Percentiles rank a stretch among this genome's conserved stretches.
phyloP scores from a whole-genome alignment of 2,113 vertebrate species.

The Actinemys pallida region DNA sequence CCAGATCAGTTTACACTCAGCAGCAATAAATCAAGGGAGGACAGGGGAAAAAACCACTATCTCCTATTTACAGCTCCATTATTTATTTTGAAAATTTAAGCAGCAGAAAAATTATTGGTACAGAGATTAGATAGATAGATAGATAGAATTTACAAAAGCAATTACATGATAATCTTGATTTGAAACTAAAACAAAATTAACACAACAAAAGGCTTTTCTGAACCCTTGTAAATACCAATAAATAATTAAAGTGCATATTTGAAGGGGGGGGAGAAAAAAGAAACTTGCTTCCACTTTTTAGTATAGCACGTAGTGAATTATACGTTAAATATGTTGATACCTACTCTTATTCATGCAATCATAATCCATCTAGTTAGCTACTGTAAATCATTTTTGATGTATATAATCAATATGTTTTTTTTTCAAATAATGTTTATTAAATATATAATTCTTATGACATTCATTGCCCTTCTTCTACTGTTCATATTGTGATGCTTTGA shows the following conservation, averaged over 20 bases:
- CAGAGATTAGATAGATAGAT: background rate
- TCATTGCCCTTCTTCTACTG: constrained; percentile 60
- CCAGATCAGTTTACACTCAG: constrained; percentile 69
- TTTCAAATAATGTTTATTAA: constrained; percentile 69
- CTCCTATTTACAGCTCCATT: constrained; percentile 64
- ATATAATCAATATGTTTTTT: constrained; percentile 59
- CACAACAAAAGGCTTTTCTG: background rate
- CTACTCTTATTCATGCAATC: constrained; percentile 56
- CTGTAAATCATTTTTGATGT: constrained; percentile 57
- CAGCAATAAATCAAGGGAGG: constrained; percentile 66
- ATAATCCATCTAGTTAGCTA: constrained; percentile 52
- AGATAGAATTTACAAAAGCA: constrained; percentile 40
- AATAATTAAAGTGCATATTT: constrained; percentile 47
- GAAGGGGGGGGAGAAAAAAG: constrained; percentile 37
- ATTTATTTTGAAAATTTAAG: constrained; percentile 70
- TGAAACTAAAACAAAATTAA: constrained; percentile 51
- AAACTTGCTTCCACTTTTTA: constrained; percentile 22
- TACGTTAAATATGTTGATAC: constrained; percentile 42
- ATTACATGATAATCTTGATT: constrained; percentile 1
- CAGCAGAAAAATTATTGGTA: constrained; percentile 31
- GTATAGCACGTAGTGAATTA: constrained; percentile 17
- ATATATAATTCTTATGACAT: constrained; percentile 59
- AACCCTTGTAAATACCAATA: constrained; percentile 2
- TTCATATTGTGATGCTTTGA: constrained; percentile 69
- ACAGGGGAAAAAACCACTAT: constrained; percentile 39